Base-by-base conservation (phyloP, 1,140 invertebrate genomes). In the Lamellibrachia luymesi region DNA sequence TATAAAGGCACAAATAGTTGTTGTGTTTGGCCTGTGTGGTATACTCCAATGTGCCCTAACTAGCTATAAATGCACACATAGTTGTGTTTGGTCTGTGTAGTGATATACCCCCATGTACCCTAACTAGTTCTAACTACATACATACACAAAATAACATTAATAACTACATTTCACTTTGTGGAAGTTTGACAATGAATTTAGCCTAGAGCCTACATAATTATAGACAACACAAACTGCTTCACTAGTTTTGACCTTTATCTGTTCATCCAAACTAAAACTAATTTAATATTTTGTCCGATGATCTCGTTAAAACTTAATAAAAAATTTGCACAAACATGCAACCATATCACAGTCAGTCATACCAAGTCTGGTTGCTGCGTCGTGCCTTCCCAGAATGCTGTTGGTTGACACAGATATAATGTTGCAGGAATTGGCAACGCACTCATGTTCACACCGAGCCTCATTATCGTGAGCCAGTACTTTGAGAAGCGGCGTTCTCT, bases 401-500 rank as follows among this genome's bases (percentile, higher is more conserved):
- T 92, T 38, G 51, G 50, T 50, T 90, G 27, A 64, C 38, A 8
- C 89, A 25, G 56, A 10, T 93, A 6, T 80, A 51, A 51, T 52
- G 92, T 94, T 94, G n/a, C 95, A 98, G 98, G 98, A 91, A 97
- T 98, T 92, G 98, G 98, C 1, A 97, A 98, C 4, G 98, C 98
- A 0, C 96, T 98, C 0, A 98, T 97, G 1, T 98, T 98, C 13
- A 98, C 98, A 5, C 98, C 98, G 51, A 98, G 98, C 0, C 98
- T 99, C n/a, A 98, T 98, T 95, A 98, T 98, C 94, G 98, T 98
- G 90, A 98, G 98, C 10, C 98, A 98, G 90, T 99, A 98, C 95
- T 99, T 98, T 95, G 97, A 98, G 2, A 97, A 97, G 92, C 96
- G 97, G 56, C 97, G 98, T 91, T 98, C 98, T 4, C 96, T 98